Percentiles rank a stretch among this genome's conserved stretches.
These are phyloP conservation scores for Lepilemur septentrionalis DNA, from an alignment of 2,797 vertebrate genomes.

Conservation along the genomic window DNA sequence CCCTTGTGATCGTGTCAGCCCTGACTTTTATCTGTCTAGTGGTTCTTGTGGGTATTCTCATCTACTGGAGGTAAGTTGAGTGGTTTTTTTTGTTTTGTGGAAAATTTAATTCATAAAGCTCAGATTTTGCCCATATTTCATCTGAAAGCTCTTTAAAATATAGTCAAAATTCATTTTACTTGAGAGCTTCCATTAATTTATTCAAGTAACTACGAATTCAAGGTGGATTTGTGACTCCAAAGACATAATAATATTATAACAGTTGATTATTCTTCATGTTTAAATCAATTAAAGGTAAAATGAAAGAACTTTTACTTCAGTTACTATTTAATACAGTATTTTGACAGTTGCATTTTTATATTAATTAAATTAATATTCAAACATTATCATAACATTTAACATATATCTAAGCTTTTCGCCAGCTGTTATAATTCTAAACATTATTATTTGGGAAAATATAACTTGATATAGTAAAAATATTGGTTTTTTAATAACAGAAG, in stretches of 20 bases:
- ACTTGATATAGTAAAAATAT: background rate
- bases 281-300: slow-evolving; percentile 10
- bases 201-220: background rate
- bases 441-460: slow-evolving; percentile 3
- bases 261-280: background rate
- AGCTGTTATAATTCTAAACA: background rate
- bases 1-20: slow-evolving; percentile 95
- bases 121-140: slow-evolving; percentile 46
- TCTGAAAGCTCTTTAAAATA: slow-evolving; percentile 18
- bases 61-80: slow-evolving; percentile 97
- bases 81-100: background rate
- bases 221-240: slow-evolving; percentile 13
- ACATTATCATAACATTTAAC: background rate
- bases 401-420: slow-evolving; percentile 7
- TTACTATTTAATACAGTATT: slow-evolving; percentile 1
- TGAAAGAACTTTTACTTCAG: slow-evolving; percentile 2
- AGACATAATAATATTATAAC: background rate
- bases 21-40: slow-evolving; percentile 94
- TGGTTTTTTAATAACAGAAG: background rate
- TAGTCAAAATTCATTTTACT: background rate
- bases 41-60: slow-evolving; percentile 94
- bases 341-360: slow-evolving; percentile 12
- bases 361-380: slow-evolving; percentile 37
- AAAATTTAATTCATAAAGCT: slow-evolving; percentile 63
- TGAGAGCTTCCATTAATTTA: background rate